phyloP scores from a whole-genome alignment of 1,140 invertebrate species.

The Chrysoperla carnea region DNA sequence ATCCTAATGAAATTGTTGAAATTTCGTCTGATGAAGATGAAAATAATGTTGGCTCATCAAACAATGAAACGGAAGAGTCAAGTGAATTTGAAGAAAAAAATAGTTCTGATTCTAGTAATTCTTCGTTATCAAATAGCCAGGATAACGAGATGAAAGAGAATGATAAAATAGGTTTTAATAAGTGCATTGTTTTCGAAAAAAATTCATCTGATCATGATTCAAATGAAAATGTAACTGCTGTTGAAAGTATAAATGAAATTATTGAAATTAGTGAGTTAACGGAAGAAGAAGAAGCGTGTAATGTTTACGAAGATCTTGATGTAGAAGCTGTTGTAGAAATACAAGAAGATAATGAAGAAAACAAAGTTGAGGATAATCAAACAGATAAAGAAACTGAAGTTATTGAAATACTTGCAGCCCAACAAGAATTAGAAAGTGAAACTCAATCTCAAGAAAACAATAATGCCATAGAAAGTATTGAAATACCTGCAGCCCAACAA shows the following conservation, averaged over 20 bases:
- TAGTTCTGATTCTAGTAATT: background rate
- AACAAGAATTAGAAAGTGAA: background rate
- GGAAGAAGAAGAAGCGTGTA: background rate
- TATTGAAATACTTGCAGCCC: background rate
- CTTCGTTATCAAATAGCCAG: background rate
- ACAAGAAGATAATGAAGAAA: background rate
- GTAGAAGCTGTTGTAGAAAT: background rate
- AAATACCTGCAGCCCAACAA: background rate
- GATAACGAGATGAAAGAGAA: constrained; percentile 6
- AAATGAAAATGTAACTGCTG: background rate
- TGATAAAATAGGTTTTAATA: constrained; percentile 4
- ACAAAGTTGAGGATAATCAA: background rate
- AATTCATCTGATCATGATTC: constrained; percentile 2
- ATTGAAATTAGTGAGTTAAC: background rate
- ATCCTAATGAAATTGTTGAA: constrained; percentile 1
- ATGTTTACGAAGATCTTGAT: background rate
- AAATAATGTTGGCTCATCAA: background rate
- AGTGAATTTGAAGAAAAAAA: background rate
- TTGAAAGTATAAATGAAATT: background rate
- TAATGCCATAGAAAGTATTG: background rate
- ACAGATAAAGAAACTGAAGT: background rate
- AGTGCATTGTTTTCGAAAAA: constrained; percentile 1
- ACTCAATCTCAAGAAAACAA: background rate
- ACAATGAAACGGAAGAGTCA: background rate
- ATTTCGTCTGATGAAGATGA: background rate